Percentiles rank a stretch among this genome's conserved stretches.
These are phyloP conservation scores for Haplochromis burtoni DNA, from an alignment of 2,113 vertebrate genomes.

Conservation along the genomic window DNA sequence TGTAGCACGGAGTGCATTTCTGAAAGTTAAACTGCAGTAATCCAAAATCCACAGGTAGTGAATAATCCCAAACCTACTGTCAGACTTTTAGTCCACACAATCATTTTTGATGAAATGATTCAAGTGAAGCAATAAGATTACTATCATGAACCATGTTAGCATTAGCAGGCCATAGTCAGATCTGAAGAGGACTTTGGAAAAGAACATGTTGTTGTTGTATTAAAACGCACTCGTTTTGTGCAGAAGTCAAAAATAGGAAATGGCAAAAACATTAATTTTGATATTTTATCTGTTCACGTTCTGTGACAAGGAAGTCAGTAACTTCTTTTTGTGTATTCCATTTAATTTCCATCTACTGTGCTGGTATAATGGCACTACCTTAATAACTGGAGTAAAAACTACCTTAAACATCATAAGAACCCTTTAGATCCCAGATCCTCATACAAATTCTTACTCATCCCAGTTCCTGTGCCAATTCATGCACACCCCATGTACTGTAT, in stretches of 20 bases:
- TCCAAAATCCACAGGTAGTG: conserved; percentile 45
- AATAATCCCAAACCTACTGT: conserved; percentile 45
- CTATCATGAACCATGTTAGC: neutral
- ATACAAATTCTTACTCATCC: neutral
- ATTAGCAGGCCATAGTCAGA: neutral
- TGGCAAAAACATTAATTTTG: neutral
- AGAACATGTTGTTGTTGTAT: neutral
- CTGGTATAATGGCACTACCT: neutral
- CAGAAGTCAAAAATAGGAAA: neutral
- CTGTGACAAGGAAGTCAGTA: neutral
- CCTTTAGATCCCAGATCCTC: neutral
- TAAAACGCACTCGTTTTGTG: neutral
- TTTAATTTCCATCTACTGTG: neutral
- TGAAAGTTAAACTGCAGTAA: conserved; percentile 44
- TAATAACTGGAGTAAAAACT: neutral
- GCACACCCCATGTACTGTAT: neutral
- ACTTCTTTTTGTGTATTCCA: neutral
- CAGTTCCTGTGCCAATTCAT: neutral
- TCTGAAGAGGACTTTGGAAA: neutral
- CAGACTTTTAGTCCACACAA: neutral
- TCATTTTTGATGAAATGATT: conserved; percentile 43
- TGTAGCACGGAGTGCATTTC: conserved; percentile 21
- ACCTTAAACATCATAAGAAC: neutral
- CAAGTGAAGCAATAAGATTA: neutral
- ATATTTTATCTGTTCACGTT: neutral